Evolutionary conservation across 2,888 invertebrate species (phyloP).

Genomic region (Drosophila atroscutellata): DNA sequence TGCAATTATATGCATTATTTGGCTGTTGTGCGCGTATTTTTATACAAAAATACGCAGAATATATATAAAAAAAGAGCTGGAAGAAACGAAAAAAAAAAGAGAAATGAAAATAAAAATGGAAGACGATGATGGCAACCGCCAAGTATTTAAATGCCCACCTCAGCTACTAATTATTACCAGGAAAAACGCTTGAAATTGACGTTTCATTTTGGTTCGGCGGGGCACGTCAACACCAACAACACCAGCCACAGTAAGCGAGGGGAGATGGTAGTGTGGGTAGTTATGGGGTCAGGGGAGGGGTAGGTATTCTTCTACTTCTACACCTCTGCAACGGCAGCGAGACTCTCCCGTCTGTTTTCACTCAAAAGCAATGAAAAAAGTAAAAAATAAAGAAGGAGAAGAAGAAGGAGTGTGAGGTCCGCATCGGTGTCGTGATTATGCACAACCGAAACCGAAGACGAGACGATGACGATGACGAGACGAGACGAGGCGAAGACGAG

Average conservation of each 20-base stretch:
- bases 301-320: conserved; percentile 18
- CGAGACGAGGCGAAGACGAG: neutral
- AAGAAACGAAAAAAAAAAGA: conserved; percentile 15
- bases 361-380: conserved; percentile 25
- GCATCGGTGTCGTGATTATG: conserved; percentile 70
- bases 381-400: neutral
- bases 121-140: conserved; percentile 58
- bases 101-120: conserved; percentile 57
- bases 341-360: conserved; percentile 44
- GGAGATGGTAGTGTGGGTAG: neutral
- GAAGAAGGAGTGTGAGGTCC: conserved; percentile 18
- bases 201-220: conserved; percentile 79
- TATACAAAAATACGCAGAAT: conserved; percentile 78
- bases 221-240: conserved; percentile 68
- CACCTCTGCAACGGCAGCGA: neutral
- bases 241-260: neutral
- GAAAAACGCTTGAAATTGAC: conserved; percentile 84
- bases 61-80: conserved; percentile 17
- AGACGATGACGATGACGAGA: neutral
- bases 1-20: conserved; percentile 81
- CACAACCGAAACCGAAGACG: conserved; percentile 44
- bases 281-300: neutral
- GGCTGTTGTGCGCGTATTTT: conserved; percentile 64
- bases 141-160: conserved; percentile 84
- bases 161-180: conserved; percentile 84